Base-by-base conservation (phyloP, 2,797 vertebrate species). In the Acipenser ruthenus region DNA sequence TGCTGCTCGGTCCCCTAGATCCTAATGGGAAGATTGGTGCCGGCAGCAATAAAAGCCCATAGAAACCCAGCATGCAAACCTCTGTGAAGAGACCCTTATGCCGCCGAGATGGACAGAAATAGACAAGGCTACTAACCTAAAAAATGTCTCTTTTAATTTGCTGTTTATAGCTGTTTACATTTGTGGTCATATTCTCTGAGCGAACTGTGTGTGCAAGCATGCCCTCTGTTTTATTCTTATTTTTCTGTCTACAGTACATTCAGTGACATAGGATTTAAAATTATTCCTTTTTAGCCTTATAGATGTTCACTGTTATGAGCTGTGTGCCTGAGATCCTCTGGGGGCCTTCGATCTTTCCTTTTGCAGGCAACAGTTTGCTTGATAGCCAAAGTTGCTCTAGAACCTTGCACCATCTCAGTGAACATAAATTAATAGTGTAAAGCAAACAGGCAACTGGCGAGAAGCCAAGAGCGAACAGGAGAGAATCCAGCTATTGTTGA, bases 381-480 rank as follows among this genome's bases (percentile, higher is more conserved):
- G 84, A 82, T 89, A 86, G 87, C 85, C 85, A 86, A 87, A 91
- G 89, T 88, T 89, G 86, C 90, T 89, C 84, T 87, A 90, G 90
- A 93, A 91, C 91, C 89, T 91, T 90, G 87, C 91, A 88, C 89
- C 88, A 89, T 91, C 90, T 91, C 88, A 93, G 86, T 91, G 89
- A 93, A 93, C 91, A 92, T 92, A 90, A 94, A 93, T 92, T 91
- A 93, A 89, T 91, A 89, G 90, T 93, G 89, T 90, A 92, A 89
- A 92, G 91, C 90, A 93, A 93, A 92, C 91, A 88, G 87, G 88
- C 88, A 86, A 82, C 83, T 94, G 93, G 92, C 91, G 3, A 67
- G 47, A 73, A 79, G 89, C 90, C 92, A 93, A 83, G 78, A 81
- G 78, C 71, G 75, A 86, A 84, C 83, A 87, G 87, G 84, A 90